Conservation (phyloP, 2,888 invertebrate species). For the Metopia argyrocephala region DNA sequence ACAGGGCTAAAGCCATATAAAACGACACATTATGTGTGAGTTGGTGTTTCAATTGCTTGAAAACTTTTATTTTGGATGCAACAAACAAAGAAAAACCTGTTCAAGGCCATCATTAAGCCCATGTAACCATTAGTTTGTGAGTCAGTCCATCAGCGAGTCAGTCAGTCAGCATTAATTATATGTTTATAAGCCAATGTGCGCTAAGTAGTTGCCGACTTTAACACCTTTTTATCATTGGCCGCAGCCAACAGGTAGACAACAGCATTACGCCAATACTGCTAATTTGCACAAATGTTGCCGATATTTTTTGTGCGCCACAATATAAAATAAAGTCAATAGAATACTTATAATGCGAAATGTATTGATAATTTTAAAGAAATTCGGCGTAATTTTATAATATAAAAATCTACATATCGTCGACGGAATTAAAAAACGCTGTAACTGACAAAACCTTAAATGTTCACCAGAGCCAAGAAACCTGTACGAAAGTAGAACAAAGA, state of each 20-base stretch:
- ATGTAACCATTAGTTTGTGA: background rate
- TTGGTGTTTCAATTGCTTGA: background rate
- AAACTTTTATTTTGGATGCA: background rate
- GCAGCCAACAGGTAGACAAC: slow-evolving; percentile 13
- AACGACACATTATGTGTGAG: background rate
- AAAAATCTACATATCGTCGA: no score
- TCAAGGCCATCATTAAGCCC: slow-evolving; percentile 32
- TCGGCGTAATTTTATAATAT: no score
- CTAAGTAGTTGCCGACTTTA: slow-evolving; percentile 56
- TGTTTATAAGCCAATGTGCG: slow-evolving; percentile 42
- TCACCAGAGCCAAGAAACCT: no score
- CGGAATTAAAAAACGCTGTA: no score
- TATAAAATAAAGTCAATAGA: no score
- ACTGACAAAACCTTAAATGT: no score
- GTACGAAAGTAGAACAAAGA: no score
- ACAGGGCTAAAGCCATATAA: background rate
- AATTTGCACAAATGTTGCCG: slow-evolving; percentile 3
- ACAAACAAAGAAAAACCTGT: slow-evolving; percentile 20
- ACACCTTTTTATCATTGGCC: slow-evolving; percentile 51
- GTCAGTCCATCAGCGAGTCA: background rate
- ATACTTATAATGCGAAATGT: no score
- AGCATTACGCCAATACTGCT: background rate
- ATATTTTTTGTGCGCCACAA: no score
- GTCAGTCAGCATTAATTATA: slow-evolving; percentile 56
- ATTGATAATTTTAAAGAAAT: no score